Evolutionary conservation across 2,888 invertebrate genomes (phyloP).

Genomic region (Nudaria mundana): DNA sequence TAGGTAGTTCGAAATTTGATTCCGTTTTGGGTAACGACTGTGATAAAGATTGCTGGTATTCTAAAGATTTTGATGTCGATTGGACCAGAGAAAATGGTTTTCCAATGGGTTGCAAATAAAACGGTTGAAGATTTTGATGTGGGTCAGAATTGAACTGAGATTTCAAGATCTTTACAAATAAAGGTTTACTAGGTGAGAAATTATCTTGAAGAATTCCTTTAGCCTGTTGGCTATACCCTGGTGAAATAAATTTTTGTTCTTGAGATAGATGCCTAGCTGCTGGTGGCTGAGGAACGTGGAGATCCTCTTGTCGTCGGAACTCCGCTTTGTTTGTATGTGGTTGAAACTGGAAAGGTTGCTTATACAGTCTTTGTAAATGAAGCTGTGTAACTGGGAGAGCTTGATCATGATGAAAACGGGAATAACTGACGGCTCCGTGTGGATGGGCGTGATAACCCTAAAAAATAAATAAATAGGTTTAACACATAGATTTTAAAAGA

Average conservation of each 20-base stretch:
- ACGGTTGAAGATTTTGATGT: background rate
- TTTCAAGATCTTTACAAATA: background rate
- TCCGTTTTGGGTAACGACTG: background rate
- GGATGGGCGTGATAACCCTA: slow-evolving; percentile 50
- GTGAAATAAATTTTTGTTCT: background rate
- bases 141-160: background rate
- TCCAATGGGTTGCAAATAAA: slow-evolving; percentile 4
- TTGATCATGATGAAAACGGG: slow-evolving; percentile 54
- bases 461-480: no score
- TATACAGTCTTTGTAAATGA: background rate
- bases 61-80: background rate
- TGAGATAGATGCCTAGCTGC: background rate
- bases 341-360: background rate
- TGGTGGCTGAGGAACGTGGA: slow-evolving; percentile 2
- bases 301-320: background rate
- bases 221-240: background rate
- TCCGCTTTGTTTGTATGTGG: background rate
- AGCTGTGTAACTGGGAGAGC: slow-evolving; percentile 12
- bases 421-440: slow-evolving; percentile 59
- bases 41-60: background rate
- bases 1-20: background rate
- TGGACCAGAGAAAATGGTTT: background rate
- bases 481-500: no score
- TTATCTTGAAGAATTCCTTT: background rate
- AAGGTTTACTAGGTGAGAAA: background rate